Evolutionary conservation across 2,888 invertebrate species (phyloP).

Genomic region (Blomia tropicalis): DNA sequence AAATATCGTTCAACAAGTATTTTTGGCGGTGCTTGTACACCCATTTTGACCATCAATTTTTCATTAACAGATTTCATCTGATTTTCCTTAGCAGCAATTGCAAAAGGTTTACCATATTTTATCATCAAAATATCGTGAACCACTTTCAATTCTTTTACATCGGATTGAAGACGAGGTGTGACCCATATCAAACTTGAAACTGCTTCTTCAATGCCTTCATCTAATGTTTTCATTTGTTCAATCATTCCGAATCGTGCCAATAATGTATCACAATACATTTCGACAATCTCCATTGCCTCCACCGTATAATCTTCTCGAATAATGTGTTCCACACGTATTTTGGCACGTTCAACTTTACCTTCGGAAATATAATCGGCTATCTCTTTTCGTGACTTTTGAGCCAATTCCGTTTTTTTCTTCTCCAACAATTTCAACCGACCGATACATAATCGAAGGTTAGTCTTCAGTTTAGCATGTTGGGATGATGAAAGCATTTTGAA

Average conservation of each 20-base stretch:
- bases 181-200: conserved; percentile 95
- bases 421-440: conserved; percentile 84
- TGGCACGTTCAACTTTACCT: conserved; percentile 49
- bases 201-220: conserved; percentile 86
- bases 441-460: conserved; percentile 76
- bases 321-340: conserved; percentile 94
- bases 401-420: conserved; percentile 92
- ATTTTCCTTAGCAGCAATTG: conserved; percentile 68
- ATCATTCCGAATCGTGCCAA: conserved; percentile 89
- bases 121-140: conserved; percentile 71
- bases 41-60: conserved; percentile 69
- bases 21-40: conserved; percentile 85
- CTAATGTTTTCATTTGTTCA: conserved; percentile 80
- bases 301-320: conserved; percentile 97
- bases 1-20: conserved; percentile 68
- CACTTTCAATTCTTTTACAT: conserved; percentile 50
- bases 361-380: conserved; percentile 79
- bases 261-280: conserved; percentile 96
- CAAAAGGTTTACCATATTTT: conserved; percentile 87
- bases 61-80: conserved; percentile 66
- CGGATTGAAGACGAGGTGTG: conserved; percentile 59
- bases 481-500: background rate
- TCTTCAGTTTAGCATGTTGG: conserved; percentile 81
- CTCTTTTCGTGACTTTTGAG: conserved; percentile 87
- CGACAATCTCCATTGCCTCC: conserved; percentile 95